These are phyloP conservation scores for Sympetrum striolatum DNA, from an alignment of 2,888 invertebrate genomes.

Conservation along the genomic window DNA sequence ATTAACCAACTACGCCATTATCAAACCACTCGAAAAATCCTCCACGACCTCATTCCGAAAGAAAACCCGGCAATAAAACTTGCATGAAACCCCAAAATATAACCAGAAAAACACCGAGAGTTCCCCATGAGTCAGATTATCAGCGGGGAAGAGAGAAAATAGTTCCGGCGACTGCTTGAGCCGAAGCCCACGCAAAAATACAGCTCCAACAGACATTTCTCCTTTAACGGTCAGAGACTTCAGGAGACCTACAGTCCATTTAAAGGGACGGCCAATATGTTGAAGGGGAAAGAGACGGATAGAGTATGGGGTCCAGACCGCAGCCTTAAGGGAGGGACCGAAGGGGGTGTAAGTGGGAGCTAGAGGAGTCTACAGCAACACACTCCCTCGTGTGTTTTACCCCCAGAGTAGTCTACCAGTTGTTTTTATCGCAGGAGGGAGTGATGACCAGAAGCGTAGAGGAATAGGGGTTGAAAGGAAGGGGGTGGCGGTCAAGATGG, in stretches of 20 bases:
- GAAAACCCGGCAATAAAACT: too few species aligned
- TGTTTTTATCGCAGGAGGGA: conserved; percentile 23
- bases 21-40: too few species aligned
- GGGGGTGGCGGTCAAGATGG: not conserved
- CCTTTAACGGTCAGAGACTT: conserved; percentile 39
- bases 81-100: too few species aligned
- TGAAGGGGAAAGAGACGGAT: conserved; percentile 9
- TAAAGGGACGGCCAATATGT: conserved; percentile 28
- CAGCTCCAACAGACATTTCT: conserved; percentile 13
- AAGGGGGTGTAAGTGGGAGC: not conserved
- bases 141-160: not conserved
- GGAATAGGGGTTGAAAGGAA: not conserved
- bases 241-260: not conserved
- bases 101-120: not conserved
- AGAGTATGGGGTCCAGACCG: not conserved
- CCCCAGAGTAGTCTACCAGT: conserved; percentile 26
- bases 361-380: not conserved
- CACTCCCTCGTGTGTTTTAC: conserved; percentile 28
- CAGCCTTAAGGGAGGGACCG: not conserved
- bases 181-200: not conserved
- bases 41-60: too few species aligned
- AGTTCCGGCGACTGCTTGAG: not conserved
- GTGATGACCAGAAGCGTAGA: not conserved
- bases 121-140: not conserved
- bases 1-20: too few species aligned